A percentile compares a stretch with the other conserved stretches of the same genome.
Conservation (phyloP, 2,888 invertebrate species). For the Caenorhabditis parvicauda region DNA sequence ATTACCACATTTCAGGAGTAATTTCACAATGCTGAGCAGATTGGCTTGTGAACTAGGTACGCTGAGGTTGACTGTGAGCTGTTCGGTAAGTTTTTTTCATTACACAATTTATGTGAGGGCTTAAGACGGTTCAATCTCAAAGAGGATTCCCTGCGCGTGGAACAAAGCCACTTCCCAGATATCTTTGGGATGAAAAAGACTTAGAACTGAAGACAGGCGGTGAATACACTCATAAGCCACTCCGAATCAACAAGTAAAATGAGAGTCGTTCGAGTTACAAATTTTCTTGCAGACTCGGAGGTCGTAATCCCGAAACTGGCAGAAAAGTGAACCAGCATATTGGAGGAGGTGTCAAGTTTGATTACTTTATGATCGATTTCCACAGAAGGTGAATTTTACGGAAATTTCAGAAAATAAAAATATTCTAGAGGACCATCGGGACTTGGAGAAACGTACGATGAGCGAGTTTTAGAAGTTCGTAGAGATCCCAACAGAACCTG, state of each 20-base stretch:
- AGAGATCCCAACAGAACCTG: constrained; percentile 77
- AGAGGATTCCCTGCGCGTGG: constrained; percentile 51
- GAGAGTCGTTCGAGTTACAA: neutral
- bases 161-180: constrained; percentile 51
- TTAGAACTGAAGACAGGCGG: constrained; percentile 49
- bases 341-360: constrained; percentile 62
- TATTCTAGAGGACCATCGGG: constrained; percentile 29
- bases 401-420: neutral
- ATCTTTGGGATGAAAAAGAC: constrained; percentile 54
- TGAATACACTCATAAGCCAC: constrained; percentile 55
- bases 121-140: no score
- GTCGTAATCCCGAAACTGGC: constrained; percentile 55
- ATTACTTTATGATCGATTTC: constrained; percentile 62
- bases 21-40: constrained; percentile 5
- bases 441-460: constrained; percentile 55
- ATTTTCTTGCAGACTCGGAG: constrained; percentile 42
- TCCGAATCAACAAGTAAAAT: constrained; percentile 37
- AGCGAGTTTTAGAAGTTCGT: constrained; percentile 56
- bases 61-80: no score
- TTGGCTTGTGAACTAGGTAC: constrained; percentile 14
- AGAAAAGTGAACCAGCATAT: constrained; percentile 59
- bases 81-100: no score
- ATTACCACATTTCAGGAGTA: no score
- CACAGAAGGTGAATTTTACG: constrained; percentile 36
- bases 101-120: no score